Percentiles rank a stretch among this genome's conserved stretches.
Conservation (phyloP, 2,797 vertebrate species). For the Clamator glandarius region DNA sequence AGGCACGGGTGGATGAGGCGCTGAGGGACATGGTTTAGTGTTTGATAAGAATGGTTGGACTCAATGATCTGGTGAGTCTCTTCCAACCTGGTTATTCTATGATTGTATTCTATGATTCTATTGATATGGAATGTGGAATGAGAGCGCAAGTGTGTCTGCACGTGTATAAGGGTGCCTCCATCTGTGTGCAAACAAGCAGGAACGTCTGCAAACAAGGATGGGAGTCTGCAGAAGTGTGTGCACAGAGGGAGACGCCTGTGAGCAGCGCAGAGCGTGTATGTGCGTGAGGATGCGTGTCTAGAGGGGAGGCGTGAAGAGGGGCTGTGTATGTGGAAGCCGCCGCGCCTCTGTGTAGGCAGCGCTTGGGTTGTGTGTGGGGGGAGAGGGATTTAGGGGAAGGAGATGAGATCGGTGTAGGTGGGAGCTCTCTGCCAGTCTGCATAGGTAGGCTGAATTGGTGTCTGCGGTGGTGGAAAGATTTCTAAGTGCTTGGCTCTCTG, state of each 20-base stretch:
- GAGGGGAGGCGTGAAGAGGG: background rate
- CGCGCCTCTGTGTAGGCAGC: background rate
- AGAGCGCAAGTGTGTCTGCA: background rate
- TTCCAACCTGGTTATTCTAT: no score
- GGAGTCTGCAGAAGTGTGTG: rapidly evolving
- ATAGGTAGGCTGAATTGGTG: background rate
- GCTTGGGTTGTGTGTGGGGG: background rate
- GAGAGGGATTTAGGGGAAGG: background rate
- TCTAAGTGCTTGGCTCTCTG: background rate
- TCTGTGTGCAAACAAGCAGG: background rate
- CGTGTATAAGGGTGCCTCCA: background rate
- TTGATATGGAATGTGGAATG: no score
- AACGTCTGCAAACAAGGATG: rapidly evolving
- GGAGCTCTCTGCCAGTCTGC: background rate
- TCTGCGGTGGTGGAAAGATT: background rate
- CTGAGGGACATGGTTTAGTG: no score
- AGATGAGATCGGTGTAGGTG: rapidly evolving
- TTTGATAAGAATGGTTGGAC: no score
- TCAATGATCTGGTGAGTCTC: no score
- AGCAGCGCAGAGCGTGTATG: background rate
- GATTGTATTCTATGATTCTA: no score
- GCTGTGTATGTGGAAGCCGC: background rate
- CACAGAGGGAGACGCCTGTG: background rate
- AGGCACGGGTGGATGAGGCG: no score
- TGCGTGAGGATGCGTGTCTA: background rate